These are phyloP conservation scores for Elmis aenea DNA, from an alignment of 2,888 invertebrate genomes.

Conservation along the genomic window DNA sequence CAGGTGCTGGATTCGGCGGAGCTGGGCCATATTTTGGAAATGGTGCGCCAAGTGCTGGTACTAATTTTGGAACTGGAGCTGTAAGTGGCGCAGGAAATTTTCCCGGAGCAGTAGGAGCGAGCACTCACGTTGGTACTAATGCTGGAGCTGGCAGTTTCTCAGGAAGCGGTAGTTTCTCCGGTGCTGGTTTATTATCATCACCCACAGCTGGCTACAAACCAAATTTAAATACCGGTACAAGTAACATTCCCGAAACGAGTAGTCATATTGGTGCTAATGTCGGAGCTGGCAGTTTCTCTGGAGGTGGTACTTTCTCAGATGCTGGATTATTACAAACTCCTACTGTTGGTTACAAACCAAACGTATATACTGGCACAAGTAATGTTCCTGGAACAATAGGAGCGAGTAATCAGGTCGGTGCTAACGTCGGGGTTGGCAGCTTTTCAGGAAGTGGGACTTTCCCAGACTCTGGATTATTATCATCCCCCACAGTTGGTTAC, in stretches of 20 bases:
- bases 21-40: background rate
- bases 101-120: background rate
- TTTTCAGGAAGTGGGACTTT: background rate
- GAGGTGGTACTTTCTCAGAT: background rate
- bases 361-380: too few species aligned
- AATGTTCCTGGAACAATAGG: background rate
- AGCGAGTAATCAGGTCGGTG: too few species aligned
- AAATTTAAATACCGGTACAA: too few species aligned
- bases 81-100: background rate
- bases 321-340: too few species aligned
- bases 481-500: too few species aligned
- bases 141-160: background rate
- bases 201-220: too few species aligned
- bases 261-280: background rate
- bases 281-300: background rate
- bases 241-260: background rate
- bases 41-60: background rate
- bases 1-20: background rate
- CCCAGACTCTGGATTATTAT: too few species aligned
- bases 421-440: background rate
- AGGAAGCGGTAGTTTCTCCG: background rate
- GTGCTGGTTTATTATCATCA: too few species aligned
- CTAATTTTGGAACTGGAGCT: background rate
- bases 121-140: background rate
- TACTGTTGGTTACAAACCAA: too few species aligned